phyloP scores from a whole-genome alignment of 2,888 invertebrate species.

The Ischnura elegans region DNA sequence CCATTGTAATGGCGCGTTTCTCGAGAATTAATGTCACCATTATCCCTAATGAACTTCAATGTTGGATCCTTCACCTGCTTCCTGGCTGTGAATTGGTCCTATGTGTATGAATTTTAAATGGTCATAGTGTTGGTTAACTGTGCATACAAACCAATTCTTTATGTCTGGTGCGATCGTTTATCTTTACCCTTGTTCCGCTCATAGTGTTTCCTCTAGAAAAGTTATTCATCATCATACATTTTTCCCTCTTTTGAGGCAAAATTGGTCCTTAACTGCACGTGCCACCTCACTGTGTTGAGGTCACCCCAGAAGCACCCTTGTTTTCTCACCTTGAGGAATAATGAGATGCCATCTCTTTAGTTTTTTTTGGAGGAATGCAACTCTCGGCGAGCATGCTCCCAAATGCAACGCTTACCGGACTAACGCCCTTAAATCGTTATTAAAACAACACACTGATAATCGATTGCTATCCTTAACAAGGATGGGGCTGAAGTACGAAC shows the following conservation, averaged over 20 bases:
- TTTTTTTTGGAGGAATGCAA: not conserved
- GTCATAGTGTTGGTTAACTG: too few relatives aligned
- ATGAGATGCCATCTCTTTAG: not conserved
- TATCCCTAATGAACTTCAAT: too few relatives aligned
- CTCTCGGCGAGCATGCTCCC: not conserved
- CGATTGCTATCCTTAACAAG: too few relatives aligned
- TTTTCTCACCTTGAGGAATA: not conserved
- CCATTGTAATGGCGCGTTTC: too few relatives aligned
- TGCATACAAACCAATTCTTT: too few relatives aligned
- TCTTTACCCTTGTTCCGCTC: not conserved
- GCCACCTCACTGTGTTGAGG: not conserved
- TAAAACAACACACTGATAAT: not conserved
- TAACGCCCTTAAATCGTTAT: not conserved
- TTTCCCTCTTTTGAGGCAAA: not conserved
- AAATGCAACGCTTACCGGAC: not conserved
- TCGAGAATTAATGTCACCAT: too few relatives aligned
- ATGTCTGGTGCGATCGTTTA: not conserved
- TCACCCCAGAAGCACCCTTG: not conserved
- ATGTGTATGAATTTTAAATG: not conserved
- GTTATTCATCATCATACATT: not conserved
- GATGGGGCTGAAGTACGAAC: too few relatives aligned
- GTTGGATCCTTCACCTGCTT: too few relatives aligned
- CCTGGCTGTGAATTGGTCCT: too few relatives aligned
- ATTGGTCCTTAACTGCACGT: not conserved
- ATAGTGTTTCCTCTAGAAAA: not conserved